Percentiles rank a stretch among this genome's conserved stretches.
Conservation (phyloP, 2,888 invertebrate species). For the Listrodromus nycthemerus region DNA sequence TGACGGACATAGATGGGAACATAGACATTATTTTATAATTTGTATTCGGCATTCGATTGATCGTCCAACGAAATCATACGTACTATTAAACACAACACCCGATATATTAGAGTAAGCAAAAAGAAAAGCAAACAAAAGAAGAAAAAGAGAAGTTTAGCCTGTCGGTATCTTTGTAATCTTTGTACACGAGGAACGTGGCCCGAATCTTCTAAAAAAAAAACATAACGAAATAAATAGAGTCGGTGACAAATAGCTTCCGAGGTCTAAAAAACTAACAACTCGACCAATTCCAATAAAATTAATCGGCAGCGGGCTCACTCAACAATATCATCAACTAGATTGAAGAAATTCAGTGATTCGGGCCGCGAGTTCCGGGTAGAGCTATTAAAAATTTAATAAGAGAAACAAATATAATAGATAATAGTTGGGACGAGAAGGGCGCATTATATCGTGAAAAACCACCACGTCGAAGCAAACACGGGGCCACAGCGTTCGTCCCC, state of each 20-base stretch:
- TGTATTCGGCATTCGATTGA: conserved; percentile 59
- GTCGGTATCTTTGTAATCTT: conserved; percentile 67
- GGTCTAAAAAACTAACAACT: not conserved
- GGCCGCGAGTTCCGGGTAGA: conserved; percentile 59
- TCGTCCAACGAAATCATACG: conserved; percentile 55
- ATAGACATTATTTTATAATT: conserved; percentile 70
- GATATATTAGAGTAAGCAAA: conserved; percentile 41
- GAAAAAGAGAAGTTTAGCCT: conserved; percentile 49
- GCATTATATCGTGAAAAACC: conserved; percentile 35
- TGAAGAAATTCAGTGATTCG: conserved; percentile 38
- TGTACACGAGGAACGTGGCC: conserved; percentile 68
- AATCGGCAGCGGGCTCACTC: not conserved
- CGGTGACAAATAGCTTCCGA: not conserved
- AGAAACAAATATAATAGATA: conserved; percentile 59
- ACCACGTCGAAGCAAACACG: conserved; percentile 41
- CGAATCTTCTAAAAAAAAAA: conserved; percentile 59
- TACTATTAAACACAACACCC: conserved; percentile 36
- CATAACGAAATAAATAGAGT: not conserved
- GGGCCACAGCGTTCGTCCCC: conserved; percentile 28
- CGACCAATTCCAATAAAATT: conserved; percentile 1
- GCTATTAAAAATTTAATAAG: conserved; percentile 64
- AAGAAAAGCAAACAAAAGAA: conserved; percentile 42
- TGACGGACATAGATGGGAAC: conserved; percentile 56
- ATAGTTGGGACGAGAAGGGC: conserved; percentile 40
- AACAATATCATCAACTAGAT: not conserved